Conservation (phyloP, 2,113 vertebrate species). For the Hiodon tergisus region DNA sequence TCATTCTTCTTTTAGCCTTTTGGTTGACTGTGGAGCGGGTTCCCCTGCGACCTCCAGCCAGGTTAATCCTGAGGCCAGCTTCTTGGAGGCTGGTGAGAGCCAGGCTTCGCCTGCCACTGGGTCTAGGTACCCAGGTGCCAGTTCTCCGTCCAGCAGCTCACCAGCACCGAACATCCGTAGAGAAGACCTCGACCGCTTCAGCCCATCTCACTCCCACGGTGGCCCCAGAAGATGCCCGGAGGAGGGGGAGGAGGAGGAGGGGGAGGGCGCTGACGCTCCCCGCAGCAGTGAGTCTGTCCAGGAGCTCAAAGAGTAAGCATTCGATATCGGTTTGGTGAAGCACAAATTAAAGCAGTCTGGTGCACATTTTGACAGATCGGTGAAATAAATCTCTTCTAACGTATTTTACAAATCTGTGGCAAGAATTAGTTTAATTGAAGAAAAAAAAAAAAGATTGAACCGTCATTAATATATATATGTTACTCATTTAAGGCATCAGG, state of each 20-base stretch:
- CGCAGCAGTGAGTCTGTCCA: neutral
- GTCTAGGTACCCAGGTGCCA: neutral
- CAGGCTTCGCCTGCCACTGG: neutral
- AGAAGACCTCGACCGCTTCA: constrained; percentile 10
- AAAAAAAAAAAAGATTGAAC: too few species aligned
- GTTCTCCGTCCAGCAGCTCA: constrained; percentile 16
- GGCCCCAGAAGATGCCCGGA: neutral
- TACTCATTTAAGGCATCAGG: too few species aligned
- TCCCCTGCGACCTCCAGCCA: neutral
- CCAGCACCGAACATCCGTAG: neutral
- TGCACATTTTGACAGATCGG: too few species aligned
- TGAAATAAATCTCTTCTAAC: too few species aligned
- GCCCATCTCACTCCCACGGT: neutral
- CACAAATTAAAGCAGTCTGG: neutral
- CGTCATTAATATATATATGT: too few species aligned
- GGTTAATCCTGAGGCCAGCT: constrained; percentile 40
- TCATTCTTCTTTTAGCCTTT: constrained; percentile 21
- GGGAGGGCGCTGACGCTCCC: constrained; percentile 2
- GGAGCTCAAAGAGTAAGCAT: constrained; percentile 23
- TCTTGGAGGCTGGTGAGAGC: constrained; percentile 14
- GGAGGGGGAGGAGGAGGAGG: constrained; percentile 8
- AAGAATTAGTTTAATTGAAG: too few species aligned
- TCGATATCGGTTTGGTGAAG: neutral
- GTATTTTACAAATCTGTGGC: too few species aligned
- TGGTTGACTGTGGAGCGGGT: constrained; percentile 13